phyloP scores from a whole-genome alignment of 2,888 invertebrate species.

The Heliothis peltigera region DNA sequence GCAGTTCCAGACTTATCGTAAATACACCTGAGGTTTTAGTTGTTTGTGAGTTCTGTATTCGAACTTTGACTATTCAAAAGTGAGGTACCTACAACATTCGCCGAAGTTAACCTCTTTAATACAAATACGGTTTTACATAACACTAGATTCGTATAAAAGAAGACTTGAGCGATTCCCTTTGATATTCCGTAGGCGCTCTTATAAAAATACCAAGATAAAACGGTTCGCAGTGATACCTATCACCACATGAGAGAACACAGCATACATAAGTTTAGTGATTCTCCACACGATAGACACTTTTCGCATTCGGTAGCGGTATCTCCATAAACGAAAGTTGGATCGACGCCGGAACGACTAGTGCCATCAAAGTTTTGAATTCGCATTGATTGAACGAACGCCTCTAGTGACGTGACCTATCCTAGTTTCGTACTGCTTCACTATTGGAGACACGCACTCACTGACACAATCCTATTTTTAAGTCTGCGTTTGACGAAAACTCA shows the following conservation, averaged over 20 bases:
- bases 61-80: slow-evolving; percentile 30
- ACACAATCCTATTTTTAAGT: slow-evolving; percentile 39
- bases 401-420: slow-evolving; percentile 58
- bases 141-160: background rate
- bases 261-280: slow-evolving; percentile 34
- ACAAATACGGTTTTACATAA: background rate
- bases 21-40: slow-evolving; percentile 23
- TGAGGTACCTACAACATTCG: slow-evolving; percentile 2
- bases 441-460: slow-evolving; percentile 19
- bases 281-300: slow-evolving; percentile 35
- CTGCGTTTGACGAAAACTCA: background rate
- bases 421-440: slow-evolving; percentile 40
- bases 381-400: slow-evolving; percentile 67
- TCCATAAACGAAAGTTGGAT: slow-evolving; percentile 67
- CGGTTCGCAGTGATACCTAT: slow-evolving; percentile 16
- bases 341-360: slow-evolving; percentile 61
- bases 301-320: slow-evolving; percentile 62
- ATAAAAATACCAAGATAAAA: slow-evolving; percentile 9
- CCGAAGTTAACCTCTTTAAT: slow-evolving; percentile 3
- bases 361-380: slow-evolving; percentile 73
- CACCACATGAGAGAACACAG: slow-evolving; percentile 6
- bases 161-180: background rate
- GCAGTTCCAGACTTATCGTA: slow-evolving; percentile 33
- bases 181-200: background rate
- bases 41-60: slow-evolving; percentile 20